phyloP scores from a whole-genome alignment of 2,113 vertebrate species.

The Athene noctua region DNA sequence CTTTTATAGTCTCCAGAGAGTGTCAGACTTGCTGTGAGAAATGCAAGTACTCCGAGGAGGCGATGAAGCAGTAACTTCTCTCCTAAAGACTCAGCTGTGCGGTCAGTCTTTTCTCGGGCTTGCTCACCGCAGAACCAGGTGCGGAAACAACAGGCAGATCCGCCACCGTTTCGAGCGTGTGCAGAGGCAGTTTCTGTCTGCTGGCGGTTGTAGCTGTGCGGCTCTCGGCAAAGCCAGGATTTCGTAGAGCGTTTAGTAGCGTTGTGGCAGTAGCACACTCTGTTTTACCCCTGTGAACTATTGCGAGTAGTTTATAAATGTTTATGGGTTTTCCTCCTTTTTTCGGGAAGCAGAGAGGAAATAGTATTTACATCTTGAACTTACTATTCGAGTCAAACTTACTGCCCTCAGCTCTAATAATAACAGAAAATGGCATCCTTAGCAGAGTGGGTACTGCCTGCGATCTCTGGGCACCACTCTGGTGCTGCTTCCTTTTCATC shows the following conservation, averaged over 20 bases:
- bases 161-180: not conserved
- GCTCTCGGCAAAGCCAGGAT: not conserved
- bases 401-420: not conserved
- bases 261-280: not conserved
- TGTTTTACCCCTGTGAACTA: not conserved
- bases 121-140: not conserved
- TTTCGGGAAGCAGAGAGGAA: not conserved
- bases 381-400: not conserved
- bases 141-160: not conserved
- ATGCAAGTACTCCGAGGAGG: not conserved
- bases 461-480: not conserved
- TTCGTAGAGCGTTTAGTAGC: not conserved
- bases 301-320: not conserved
- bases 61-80: not conserved
- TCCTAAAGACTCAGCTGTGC: not conserved
- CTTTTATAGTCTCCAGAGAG: constrained; percentile 1
- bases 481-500: not conserved
- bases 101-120: not conserved
- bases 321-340: not conserved
- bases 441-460: not conserved
- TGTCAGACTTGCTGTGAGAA: not conserved
- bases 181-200: not conserved
- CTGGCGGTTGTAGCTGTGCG: not conserved
- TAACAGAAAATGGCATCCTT: not conserved
- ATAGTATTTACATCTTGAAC: not conserved